Percentiles rank a stretch among this genome's conserved stretches.
Conservation (phyloP, 1,140 invertebrate species). For the Drosophila pectinifera region DNA sequence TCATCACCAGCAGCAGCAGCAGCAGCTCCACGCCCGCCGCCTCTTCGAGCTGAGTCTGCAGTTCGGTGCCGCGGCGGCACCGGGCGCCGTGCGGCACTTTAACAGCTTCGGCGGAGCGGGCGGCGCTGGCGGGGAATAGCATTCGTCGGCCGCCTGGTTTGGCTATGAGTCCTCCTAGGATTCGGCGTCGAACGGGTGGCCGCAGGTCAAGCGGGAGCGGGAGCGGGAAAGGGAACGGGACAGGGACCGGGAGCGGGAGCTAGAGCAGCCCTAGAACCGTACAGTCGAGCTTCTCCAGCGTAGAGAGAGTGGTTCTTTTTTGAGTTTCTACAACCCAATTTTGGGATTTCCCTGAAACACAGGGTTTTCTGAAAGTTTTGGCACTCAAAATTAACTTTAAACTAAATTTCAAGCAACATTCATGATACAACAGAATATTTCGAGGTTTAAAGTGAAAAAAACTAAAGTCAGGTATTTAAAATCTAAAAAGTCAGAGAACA, state of each 20-base stretch:
- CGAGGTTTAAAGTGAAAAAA: neutral
- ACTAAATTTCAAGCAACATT: too few relatives aligned
- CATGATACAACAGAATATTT: too few relatives aligned
- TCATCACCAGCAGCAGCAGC: constrained; percentile 84
- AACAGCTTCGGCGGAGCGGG: constrained; percentile 81
- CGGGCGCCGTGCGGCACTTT: constrained; percentile 80
- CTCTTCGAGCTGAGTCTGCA: constrained; percentile 84
- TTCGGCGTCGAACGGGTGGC: constrained; percentile 61
- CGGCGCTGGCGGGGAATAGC: constrained; percentile 80
- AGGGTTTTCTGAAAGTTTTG: neutral
- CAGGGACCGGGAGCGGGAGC: constrained; percentile 2
- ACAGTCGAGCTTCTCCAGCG: constrained; percentile 36
- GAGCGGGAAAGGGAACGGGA: constrained; percentile 5
- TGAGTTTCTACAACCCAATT: constrained; percentile 5
- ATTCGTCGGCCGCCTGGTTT: constrained; percentile 84
- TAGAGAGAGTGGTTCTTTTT: neutral
- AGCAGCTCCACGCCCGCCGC: constrained; percentile 83
- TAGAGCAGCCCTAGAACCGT: constrained; percentile 49
- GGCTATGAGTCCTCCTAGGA: constrained; percentile 84
- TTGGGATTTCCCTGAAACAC: neutral
- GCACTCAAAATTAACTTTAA: neutral
- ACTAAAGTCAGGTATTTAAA: too few relatives aligned
- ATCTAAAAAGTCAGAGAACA: too few relatives aligned
- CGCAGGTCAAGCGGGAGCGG: constrained; percentile 51
- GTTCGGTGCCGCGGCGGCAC: constrained; percentile 80